Percentiles rank a stretch among this genome's conserved stretches.
Evolutionary conservation across 2,888 invertebrate genomes (phyloP).

Genomic region (Clunio marinus): DNA sequence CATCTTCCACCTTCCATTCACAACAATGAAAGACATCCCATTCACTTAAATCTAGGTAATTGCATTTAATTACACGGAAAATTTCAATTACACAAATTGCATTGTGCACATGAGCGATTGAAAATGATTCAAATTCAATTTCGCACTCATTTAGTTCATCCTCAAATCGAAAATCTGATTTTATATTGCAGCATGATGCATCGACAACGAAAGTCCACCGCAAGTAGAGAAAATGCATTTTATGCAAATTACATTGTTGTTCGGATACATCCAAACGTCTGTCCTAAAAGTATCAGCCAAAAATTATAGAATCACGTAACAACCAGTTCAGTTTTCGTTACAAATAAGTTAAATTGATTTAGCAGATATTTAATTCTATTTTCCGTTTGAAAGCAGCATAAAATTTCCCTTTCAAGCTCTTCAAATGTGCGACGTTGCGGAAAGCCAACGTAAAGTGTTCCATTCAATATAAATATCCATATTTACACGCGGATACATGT

Average conservation of each 20-base stretch:
- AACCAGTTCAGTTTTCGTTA: conserved; percentile 11
- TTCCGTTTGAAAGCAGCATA: no score
- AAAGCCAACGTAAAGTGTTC: no score
- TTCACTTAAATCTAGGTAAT: conserved; percentile 31
- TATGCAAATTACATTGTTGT: conserved; percentile 22
- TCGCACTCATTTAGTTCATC: neutral
- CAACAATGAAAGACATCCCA: neutral
- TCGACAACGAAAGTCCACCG: neutral
- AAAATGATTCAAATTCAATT: conserved; percentile 28
- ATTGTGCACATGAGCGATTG: neutral
- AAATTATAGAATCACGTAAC: conserved; percentile 11
- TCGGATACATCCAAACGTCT: neutral
- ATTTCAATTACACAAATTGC: conserved; percentile 33
- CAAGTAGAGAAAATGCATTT: conserved; percentile 7
- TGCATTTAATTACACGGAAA: conserved; percentile 37
- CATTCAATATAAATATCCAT: no score
- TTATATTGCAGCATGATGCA: neutral
- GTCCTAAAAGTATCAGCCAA: neutral
- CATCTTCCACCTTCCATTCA: neutral
- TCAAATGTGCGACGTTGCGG: neutral
- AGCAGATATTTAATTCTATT: conserved; percentile 32
- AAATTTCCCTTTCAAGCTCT: no score
- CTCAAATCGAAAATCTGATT: neutral
- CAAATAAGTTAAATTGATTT: conserved; percentile 33
- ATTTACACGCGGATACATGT: conserved; percentile 20